Evolutionary conservation across 2,888 invertebrate genomes (phyloP), one percentile per base, ranked within the genome.

Genomic region (Cryptophagus acutangulus): DNA sequence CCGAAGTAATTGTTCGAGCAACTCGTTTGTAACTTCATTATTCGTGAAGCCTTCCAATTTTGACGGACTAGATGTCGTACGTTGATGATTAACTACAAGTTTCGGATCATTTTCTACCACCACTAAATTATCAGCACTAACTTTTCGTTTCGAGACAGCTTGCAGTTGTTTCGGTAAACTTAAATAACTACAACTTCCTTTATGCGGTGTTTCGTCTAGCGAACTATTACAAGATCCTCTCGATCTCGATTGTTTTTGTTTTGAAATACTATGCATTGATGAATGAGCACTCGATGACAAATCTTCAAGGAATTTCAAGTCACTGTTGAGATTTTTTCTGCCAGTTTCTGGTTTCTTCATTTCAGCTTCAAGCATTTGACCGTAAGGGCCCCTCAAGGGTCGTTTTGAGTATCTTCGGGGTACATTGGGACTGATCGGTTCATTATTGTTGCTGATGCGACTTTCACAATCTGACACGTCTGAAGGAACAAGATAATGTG

Each of bases 351-450:
- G 81, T 58, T 83, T 83, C 45, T 83, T 84, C 81, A 86, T 84
- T 69, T 86, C 85, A 0, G 84, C 84, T 60, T 86, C 85, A 16
- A 86, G 67, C 85, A 86, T 85, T 63, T 85, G 84, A 0, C 84
- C 84, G 55, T 85, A 85, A 0, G 86, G 86, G 1, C 86, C 85
- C 10, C 86, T 74, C 4, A 85, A 67, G 0, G 85, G 84, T 14
- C 84, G 72, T 59, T 85, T 90, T 13, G 85, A 84, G 56, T 82
- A 87, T 20, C 86, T 76, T 55, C 78, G 72, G 5, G 76, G 74
- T 50, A 76, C 71, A 49, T 75, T 76, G 17, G 59, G 54, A 45
- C 76, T 77, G 12, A 73, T 66, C 2, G 58, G 45, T 36, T 67
- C 64, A 52, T 67, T 72, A 26, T 65, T 72, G 54, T 73, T 70